Evolutionary conservation across 1,140 invertebrate species (phyloP), one percentile per base, ranked within the genome.

Genomic region (Eurosta solidaginis): DNA sequence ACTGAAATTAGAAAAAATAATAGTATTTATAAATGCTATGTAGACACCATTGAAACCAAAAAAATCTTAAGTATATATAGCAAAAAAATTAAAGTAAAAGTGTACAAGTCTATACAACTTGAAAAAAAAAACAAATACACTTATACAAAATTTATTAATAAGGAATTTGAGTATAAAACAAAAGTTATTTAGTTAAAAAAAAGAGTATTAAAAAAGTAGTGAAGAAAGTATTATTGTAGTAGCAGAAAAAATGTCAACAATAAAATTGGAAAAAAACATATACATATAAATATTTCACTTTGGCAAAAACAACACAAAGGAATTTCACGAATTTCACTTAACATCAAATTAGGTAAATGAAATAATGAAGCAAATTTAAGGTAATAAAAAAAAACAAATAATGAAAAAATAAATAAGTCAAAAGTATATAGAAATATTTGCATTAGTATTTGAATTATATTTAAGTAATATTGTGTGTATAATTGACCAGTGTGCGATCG

Each of bases 281-380:
- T 27, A 52, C 52, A 76, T 33, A 47, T 20, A 47, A 22, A 54
- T 36, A 52, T 52, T 25, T 74, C 17, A 52, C n/a, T 50, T 74
- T 42, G 84, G 84, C 82, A 85, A 83, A 83, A 20, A 68, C 59
- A 85, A 86, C 80, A 86, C 84, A 85, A 81, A 84, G 84, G 84
- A 85, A 85, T 85, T 84, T 83, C 82, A 85, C 84, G 84, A 85
- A 85, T 85, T 85, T 85, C 83, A 84, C 75, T 52, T 45, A 74
- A 47, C 44, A 17, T 36, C 73, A 74, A 74, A 10, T 29, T 68
- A 68, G 59, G 17, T 74, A 74, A 74, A 45, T 74, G 73, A 47
- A 27, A 74, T 45, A 25, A 45, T 59, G 7, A 7, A 59, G 7
- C 7, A 59, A 59, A 59, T 20, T 9, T 7, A 59, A 59, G 20